These are phyloP conservation scores for Achatina immaculata DNA, from an alignment of 1,140 invertebrate species.

Conservation along the genomic window DNA sequence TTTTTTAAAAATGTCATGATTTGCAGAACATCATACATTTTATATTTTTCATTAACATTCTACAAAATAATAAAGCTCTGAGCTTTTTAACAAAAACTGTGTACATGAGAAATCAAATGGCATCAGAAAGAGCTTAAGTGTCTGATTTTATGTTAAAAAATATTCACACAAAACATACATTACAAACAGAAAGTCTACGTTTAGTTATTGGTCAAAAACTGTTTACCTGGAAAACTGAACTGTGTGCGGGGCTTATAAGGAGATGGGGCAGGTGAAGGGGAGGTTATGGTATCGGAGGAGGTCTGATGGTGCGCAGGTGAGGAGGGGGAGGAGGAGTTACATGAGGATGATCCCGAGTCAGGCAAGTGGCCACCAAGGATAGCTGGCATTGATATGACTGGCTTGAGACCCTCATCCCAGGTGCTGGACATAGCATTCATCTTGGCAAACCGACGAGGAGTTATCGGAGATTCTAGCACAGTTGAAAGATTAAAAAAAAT, in stretches of 20 bases:
- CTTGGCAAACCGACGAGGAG: slow-evolving; percentile 43
- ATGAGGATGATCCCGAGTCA: slow-evolving; percentile 94
- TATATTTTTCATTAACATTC: neutral
- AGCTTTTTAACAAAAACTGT: neutral
- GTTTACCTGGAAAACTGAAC: slow-evolving; percentile 89
- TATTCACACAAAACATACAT: too few relatives aligned
- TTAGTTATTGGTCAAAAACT: too few relatives aligned
- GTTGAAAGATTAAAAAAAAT: slow-evolving; percentile 23
- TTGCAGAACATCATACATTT: neutral
- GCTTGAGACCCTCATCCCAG: slow-evolving; percentile 42
- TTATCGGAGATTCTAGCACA: slow-evolving; percentile 59
- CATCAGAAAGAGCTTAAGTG: too few relatives aligned
- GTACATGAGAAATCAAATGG: slow-evolving; percentile 1
- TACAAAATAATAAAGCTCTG: neutral
- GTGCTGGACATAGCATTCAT: slow-evolving; percentile 39
- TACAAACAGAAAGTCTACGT: too few relatives aligned
- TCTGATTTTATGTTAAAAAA: too few relatives aligned
- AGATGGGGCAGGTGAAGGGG: slow-evolving; percentile 60
- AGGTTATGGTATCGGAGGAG: slow-evolving; percentile 53
- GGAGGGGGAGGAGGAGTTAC: slow-evolving; percentile 95
- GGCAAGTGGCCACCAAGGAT: slow-evolving; percentile 69
- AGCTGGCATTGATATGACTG: slow-evolving; percentile 48
- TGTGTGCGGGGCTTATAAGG: slow-evolving; percentile 73
- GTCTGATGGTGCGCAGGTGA: slow-evolving; percentile 80
- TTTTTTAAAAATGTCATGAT: neutral